Evolutionary conservation across 2,888 invertebrate species (phyloP).

Genomic region (Nephrotoma flavescens): DNA sequence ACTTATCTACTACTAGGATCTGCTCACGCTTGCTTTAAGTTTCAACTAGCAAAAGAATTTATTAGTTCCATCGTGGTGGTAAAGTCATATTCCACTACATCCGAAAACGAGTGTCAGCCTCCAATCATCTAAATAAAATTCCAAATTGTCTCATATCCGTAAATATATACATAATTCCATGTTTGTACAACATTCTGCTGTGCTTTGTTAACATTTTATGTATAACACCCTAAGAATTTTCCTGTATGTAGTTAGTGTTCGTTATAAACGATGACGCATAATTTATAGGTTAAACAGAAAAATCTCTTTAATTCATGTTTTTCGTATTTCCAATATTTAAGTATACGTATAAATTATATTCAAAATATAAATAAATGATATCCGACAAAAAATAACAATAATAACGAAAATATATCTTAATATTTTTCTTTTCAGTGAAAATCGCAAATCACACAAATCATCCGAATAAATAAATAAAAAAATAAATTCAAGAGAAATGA

Average conservation of each 20-base stretch:
- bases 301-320: neutral
- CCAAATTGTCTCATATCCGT: too few relatives aligned
- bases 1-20: too few relatives aligned
- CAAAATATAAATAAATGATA: neutral
- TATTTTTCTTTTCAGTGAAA: neutral
- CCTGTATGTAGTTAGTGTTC: neutral
- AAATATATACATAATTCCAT: too few relatives aligned
- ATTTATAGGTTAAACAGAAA: neutral
- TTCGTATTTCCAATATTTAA: neutral
- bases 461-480: neutral
- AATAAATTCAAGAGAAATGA: neutral
- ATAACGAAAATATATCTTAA: neutral
- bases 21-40: too few relatives aligned
- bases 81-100: too few relatives aligned
- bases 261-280: neutral
- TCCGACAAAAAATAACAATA: neutral
- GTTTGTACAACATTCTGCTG: too few relatives aligned
- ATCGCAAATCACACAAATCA: neutral
- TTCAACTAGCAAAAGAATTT: too few relatives aligned
- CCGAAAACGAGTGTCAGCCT: too few relatives aligned
- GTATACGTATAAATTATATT: neutral
- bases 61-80: too few relatives aligned
- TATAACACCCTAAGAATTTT: neutral
- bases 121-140: too few relatives aligned
- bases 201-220: too few relatives aligned